Evolutionary conservation across 2,797 vertebrate species (phyloP).

Genomic region (Xenentodon cancila): DNA sequence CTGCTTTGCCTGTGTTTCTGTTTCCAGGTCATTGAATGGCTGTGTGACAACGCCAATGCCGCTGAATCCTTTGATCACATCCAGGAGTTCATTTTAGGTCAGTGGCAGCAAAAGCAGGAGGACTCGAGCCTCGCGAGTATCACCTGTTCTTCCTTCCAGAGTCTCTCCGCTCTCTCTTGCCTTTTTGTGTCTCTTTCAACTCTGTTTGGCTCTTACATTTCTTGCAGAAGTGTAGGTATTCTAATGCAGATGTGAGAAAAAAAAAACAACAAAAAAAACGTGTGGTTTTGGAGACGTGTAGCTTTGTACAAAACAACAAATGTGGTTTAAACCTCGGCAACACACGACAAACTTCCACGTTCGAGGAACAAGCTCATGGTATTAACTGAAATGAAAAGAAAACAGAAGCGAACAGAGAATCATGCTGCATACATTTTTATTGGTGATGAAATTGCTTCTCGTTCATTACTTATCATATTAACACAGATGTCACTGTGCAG

Average conservation of each 20-base stretch:
- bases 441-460: constrained; percentile 8
- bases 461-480: constrained; percentile 13
- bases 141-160: constrained; percentile 24
- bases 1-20: constrained; percentile 34
- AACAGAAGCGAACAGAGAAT: constrained; percentile 18
- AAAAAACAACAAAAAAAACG: constrained; percentile 19
- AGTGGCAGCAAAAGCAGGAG: constrained; percentile 46
- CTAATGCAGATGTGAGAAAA: constrained; percentile 9
- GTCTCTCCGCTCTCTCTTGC: constrained; percentile 10
- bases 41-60: constrained; percentile 86
- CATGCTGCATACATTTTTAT: constrained; percentile 38
- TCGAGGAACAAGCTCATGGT: too few species aligned
- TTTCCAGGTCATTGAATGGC: constrained; percentile 90
- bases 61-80: constrained; percentile 91
- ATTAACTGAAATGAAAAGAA: constrained; percentile 1
- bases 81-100: constrained; percentile 96
- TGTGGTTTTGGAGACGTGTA: constrained; percentile 23
- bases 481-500: constrained; percentile 5
- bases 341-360: constrained; percentile 1
- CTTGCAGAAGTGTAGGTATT: constrained; percentile 6
- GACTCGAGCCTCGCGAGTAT: constrained; percentile 20
- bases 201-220: constrained; percentile 41
- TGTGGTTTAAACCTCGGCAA: constrained; percentile 8
- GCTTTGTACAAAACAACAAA: constrained; percentile 7
- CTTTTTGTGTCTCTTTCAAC: constrained; percentile 20